These are phyloP conservation scores for Ericerus pela DNA, from an alignment of 1,140 invertebrate genomes.

Conservation along the genomic window DNA sequence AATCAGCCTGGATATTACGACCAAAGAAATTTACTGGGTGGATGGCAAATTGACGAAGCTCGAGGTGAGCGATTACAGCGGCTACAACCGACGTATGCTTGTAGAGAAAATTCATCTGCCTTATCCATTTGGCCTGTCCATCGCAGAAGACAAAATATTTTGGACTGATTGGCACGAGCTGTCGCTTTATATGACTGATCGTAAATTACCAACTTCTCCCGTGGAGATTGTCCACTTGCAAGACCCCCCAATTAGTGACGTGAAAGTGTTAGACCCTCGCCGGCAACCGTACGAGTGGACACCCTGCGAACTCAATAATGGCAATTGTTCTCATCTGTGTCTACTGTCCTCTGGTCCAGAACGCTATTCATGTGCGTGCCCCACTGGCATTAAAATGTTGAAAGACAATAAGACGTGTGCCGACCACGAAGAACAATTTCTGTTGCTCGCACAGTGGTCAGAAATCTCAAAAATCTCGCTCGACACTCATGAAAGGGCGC, in stretches of 20 bases:
- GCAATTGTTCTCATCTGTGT: conserved; percentile 83
- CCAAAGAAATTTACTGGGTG: conserved; percentile 66
- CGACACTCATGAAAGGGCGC: conserved; percentile 79
- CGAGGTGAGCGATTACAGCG: conserved; percentile 65
- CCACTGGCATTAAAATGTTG: conserved; percentile 72
- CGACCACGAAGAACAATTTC: conserved; percentile 37
- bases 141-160: conserved; percentile 63
- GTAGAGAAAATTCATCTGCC: conserved; percentile 51
- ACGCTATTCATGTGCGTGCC: conserved; percentile 71
- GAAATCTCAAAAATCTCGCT: conserved; percentile 75
- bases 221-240: background rate
- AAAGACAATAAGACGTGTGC: conserved; percentile 52
- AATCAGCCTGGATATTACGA: conserved; percentile 69
- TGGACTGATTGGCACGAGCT: conserved; percentile 87
- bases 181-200: conserved; percentile 39
- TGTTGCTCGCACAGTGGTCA: conserved; percentile 69
- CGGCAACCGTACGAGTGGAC: conserved; percentile 52
- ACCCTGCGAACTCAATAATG: conserved; percentile 64
- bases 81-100: conserved; percentile 48
- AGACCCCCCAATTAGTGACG: conserved; percentile 57
- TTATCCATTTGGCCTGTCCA: conserved; percentile 79
- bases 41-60: conserved; percentile 73
- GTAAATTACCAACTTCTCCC: too few species aligned
- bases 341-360: conserved; percentile 52
- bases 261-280: conserved; percentile 61